Evolutionary conservation across 2,888 invertebrate species (phyloP), one percentile per base, ranked within the genome.

Genomic region (Parochlus steinenii): DNA sequence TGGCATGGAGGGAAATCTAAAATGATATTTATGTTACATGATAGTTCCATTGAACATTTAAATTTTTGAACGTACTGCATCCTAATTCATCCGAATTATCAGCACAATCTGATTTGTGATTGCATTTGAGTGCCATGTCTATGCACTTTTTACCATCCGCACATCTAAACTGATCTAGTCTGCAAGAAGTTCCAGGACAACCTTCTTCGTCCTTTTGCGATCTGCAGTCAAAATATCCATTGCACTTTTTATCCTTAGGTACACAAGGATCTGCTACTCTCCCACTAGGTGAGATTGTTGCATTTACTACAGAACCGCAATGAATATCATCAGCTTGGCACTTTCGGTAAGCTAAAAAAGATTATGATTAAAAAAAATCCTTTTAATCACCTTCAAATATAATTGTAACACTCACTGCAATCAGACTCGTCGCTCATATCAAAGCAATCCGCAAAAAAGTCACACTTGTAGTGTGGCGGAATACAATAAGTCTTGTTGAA

Each of bases 401-500:
- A 28, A 35, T 37, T 18, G 29, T 14, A 14, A 24, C 11, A 85
- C 89, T 86, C 64, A 92, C 92, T 81, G 69, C 93, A 95, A 56
- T 83, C 81, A 8, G 80, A 81, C 63, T 95, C 93, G 60, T 95
- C 95, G 23, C 86, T 83, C 44, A 87, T 89, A 56, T 92, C 90
- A 41, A 86, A 80, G 58, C 95, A 97, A 64, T 93, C 90, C 22
- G 86, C 82, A 44, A 78, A 79, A 75, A 81, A 87, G 66, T 93
- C 93, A 64, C 93, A 93, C 58, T 83, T 74, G 62, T 85, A 78
- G 64, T 92, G 82, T 42, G 81, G 79, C 40, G 90, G 89, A 54
- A 92, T 80, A 61, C 93, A 93, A 61, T 86, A 92, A 19, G 92
- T 89, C 63, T 82, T 85, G 65, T 93, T 93, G 72, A 85, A 93